Evolutionary conservation across 1,140 invertebrate genomes (phyloP), one percentile per base, ranked within the genome.

Genomic region (Drosophila bocki): DNA sequence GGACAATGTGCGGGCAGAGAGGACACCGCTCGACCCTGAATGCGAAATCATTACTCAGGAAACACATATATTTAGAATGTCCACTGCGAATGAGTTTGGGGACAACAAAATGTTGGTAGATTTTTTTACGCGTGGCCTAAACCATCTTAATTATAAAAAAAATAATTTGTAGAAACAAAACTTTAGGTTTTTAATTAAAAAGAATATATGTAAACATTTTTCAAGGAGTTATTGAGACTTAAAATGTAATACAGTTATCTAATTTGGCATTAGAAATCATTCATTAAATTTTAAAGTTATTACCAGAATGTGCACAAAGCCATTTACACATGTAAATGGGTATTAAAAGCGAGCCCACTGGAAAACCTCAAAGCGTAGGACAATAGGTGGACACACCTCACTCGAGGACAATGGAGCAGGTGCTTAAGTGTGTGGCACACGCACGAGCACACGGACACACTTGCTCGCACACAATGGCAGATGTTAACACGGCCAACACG

Each of bases 31-130:
- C 17, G 39, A n/a, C 44, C 45, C 44, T 76, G 72, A 50, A 51
- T 15, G 41, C 59, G 12, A 58, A 75, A 48, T 82, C 75, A 82
- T 83, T 88, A 63, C 58, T 51, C 44, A 32, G 70, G 45, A 74
- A 74, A 44, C 17, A 50, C 68, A 51, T 60, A 57, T 51, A 76
- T 80, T 67, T 65, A 33, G 37, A 67, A 26, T 71, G 56, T 15
- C 56, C 22, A 53, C 17, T 39, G 22, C 26, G 53, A 68, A 51
- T 48, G 13, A 47, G 45, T 22, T 56, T 74, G 17, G 15, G 65
- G 15, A 63, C 48, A 51, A 51, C n/a, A 22, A 37, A 22, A 19
- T 15, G 12, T 19, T 54, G 13, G 15, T 15, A 39, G 48, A 45
- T 54, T 69, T 45, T 29, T 48, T 22, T 45, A 33, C n/a, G 45